Evolutionary conservation across 2,797 vertebrate species (phyloP).

Genomic region (Thunnus albacares): DNA sequence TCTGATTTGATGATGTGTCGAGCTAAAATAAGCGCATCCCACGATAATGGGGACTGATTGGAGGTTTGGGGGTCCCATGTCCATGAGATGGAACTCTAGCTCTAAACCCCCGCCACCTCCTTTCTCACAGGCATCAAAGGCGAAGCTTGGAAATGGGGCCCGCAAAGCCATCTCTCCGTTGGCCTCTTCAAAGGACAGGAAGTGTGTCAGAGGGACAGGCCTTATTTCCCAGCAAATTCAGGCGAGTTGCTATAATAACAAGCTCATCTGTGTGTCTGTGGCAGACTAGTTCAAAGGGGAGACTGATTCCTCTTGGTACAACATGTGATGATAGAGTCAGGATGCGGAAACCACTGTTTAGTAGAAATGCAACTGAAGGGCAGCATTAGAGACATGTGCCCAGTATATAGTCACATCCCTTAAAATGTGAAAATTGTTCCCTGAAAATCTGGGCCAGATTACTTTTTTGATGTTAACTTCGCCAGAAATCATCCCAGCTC

Average conservation of each 20-base stretch:
- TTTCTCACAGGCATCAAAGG: slow-evolving; percentile 84
- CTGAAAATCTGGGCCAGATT: slow-evolving; percentile 53
- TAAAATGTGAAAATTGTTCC: slow-evolving; percentile 42
- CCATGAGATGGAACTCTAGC: slow-evolving; percentile 66
- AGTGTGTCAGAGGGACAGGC: slow-evolving; percentile 88
- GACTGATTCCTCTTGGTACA: slow-evolving; percentile 79
- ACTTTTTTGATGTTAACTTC: slow-evolving; percentile 49
- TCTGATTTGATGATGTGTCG: slow-evolving; percentile 50
- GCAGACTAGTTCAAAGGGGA: slow-evolving; percentile 83
- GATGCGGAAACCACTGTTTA: slow-evolving; percentile 83
- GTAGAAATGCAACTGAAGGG: slow-evolving; percentile 62
- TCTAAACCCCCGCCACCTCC: slow-evolving; percentile 75
- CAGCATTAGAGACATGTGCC: slow-evolving; percentile 56
- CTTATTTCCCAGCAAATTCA: slow-evolving; percentile 84
- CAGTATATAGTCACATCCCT: slow-evolving; percentile 40
- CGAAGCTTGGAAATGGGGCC: slow-evolving; percentile 81
- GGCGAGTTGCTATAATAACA: slow-evolving; percentile 84
- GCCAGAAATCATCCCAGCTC: slow-evolving; percentile 25
- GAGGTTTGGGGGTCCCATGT: slow-evolving; percentile 64
- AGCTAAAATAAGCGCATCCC: slow-evolving; percentile 46
- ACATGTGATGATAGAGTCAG: slow-evolving; percentile 81
- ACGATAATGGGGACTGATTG: slow-evolving; percentile 60
- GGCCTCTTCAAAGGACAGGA: slow-evolving; percentile 91
- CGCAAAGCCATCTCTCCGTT: slow-evolving; percentile 85
- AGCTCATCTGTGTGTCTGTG: slow-evolving; percentile 86